phyloP scores from a whole-genome alignment of 2,797 vertebrate species.

The Diceros bicornis region DNA sequence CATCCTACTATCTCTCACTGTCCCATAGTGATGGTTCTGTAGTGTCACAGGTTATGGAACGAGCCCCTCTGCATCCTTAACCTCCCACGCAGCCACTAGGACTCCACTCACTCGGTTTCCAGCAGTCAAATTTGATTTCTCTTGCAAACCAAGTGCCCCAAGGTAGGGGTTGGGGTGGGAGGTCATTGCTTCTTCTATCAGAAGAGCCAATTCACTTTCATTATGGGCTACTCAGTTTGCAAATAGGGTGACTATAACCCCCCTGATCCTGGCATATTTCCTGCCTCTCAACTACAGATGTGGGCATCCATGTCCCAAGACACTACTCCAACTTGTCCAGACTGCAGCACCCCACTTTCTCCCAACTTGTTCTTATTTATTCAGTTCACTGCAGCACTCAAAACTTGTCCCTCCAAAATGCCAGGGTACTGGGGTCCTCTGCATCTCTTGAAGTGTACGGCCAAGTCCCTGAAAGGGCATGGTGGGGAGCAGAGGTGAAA shows the following conservation, averaged over 20 bases:
- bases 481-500: neutral
- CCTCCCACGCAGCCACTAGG: neutral
- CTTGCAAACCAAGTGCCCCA: neutral
- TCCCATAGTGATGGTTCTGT: neutral
- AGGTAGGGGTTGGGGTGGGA: accelerated
- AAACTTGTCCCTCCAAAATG: neutral
- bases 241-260: neutral
- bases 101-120: neutral
- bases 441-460: neutral
- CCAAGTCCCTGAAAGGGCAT: neutral
- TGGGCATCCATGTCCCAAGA: neutral
- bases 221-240: neutral
- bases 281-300: neutral
- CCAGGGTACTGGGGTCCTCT: neutral
- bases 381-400: neutral
- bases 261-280: neutral
- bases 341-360: neutral
- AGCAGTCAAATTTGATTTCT: neutral
- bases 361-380: neutral
- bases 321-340: neutral
- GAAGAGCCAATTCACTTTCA: neutral
- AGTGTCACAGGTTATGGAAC: neutral
- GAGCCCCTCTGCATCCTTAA: neutral
- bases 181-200: neutral
- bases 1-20: neutral